These are phyloP conservation scores for Platanista minor DNA, from an alignment of 2,113 vertebrate genomes.

Conservation along the genomic window DNA sequence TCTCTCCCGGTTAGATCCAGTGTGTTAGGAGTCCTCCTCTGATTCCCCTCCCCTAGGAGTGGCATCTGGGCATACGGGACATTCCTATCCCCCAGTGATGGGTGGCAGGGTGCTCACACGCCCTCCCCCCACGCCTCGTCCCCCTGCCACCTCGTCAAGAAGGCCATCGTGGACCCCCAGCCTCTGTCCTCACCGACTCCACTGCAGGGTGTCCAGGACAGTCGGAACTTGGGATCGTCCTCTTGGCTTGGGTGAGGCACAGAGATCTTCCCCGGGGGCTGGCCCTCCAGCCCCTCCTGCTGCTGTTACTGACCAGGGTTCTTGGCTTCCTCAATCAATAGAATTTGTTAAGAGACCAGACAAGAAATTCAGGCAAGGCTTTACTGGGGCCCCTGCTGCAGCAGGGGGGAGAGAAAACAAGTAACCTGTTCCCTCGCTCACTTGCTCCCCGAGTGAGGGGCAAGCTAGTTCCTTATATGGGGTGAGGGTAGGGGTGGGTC, in stretches of 20 bases:
- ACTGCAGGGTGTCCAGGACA: background rate
- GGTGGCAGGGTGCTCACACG: background rate
- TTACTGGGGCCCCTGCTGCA: no score
- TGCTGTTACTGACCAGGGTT: no score
- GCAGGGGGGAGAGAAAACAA: no score
- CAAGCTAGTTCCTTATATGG: no score
- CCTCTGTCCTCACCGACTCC: background rate
- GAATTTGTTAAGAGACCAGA: no score
- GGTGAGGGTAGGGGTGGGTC: no score
- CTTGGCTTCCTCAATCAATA: no score
- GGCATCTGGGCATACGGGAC: background rate
- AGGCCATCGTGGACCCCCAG: background rate
- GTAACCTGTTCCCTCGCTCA: no score
- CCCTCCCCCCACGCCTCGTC: rapidly evolving
- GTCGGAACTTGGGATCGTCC: background rate
- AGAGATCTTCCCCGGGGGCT: background rate
- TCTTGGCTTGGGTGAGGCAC: background rate
- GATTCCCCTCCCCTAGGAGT: background rate
- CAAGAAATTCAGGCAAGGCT: no score
- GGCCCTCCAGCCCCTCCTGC: background rate
- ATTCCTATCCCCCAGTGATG: background rate
- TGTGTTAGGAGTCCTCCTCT: background rate
- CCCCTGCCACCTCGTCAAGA: background rate
- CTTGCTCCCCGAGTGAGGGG: no score
- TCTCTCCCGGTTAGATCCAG: background rate